These are phyloP conservation scores for Poeciliopsis occidentalis DNA, from an alignment of 2,113 vertebrate species.

Conservation along the genomic window DNA sequence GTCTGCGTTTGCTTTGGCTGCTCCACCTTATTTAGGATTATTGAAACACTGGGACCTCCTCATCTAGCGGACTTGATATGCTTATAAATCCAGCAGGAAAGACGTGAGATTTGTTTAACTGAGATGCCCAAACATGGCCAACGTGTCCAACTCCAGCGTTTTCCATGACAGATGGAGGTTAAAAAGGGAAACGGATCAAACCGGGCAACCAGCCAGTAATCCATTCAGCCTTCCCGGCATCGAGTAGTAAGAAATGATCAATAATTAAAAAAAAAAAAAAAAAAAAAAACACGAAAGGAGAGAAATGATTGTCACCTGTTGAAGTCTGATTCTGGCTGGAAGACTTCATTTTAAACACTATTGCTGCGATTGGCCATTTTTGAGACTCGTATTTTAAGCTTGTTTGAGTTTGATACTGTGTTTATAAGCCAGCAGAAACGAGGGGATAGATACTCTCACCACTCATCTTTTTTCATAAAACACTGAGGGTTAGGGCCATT, in stretches of 20 bases:
- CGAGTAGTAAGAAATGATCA: not conserved
- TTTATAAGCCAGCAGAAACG: slow-evolving; percentile 9
- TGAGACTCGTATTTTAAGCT: slow-evolving; percentile 15
- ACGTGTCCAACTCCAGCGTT: too few species aligned
- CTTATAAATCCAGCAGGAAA: not conserved
- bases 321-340: not conserved
- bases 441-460: not conserved
- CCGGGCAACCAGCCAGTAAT: not conserved
- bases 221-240: not conserved
- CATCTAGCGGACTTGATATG: too few species aligned
- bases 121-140: too few species aligned
- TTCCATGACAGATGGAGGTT: not conserved
- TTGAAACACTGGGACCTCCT: not conserved
- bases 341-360: too few species aligned
- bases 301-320: not conserved
- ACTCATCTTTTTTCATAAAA: slow-evolving; percentile 39
- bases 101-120: not conserved
- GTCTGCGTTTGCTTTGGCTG: slow-evolving; percentile 1
- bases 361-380: too few species aligned
- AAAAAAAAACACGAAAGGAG: not conserved
- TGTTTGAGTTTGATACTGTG: slow-evolving; percentile 2
- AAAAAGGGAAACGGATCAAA: not conserved
- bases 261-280: not conserved
- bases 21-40: slow-evolving; percentile 48
- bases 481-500: slow-evolving; percentile 27